phyloP scores from a whole-genome alignment of 2,888 invertebrate genomes.

The Drosophila recens region DNA sequence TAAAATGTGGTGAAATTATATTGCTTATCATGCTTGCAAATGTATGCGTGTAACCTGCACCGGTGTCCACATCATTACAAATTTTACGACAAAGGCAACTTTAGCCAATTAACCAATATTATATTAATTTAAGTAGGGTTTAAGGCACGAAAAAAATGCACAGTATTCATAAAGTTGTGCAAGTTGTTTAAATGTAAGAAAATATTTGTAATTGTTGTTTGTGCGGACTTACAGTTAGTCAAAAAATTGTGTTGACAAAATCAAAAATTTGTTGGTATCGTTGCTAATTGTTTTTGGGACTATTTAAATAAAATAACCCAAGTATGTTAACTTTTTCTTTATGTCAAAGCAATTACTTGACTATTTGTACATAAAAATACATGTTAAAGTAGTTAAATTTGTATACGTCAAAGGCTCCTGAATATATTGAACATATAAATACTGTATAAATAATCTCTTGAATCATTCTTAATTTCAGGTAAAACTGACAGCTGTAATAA shows the following conservation, averaged over 20 bases:
- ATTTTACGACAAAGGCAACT: background rate
- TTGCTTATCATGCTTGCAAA: background rate
- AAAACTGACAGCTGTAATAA: constrained; percentile 61
- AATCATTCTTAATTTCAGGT: constrained; percentile 16
- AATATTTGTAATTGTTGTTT: no score
- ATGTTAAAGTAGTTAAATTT: background rate
- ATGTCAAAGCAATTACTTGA: no score
- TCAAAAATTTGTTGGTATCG: no score
- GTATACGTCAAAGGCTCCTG: background rate
- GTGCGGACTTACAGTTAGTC: background rate
- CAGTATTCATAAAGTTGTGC: background rate
- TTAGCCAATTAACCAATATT: background rate
- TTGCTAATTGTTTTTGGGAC: no score
- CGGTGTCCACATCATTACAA: constrained; percentile 14
- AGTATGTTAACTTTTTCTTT: no score
- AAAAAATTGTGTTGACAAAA: no score
- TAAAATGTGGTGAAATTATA: constrained; percentile 5
- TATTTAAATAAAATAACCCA: no score
- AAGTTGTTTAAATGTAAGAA: background rate
- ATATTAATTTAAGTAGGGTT: background rate
- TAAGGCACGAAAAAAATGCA: background rate
- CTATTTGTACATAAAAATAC: no score
- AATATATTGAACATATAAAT: background rate
- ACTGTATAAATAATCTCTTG: background rate
- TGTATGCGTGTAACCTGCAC: constrained; percentile 6